These are phyloP conservation scores for Apodemus sylvaticus DNA, from an alignment of 2,113 vertebrate species.

Conservation along the genomic window DNA sequence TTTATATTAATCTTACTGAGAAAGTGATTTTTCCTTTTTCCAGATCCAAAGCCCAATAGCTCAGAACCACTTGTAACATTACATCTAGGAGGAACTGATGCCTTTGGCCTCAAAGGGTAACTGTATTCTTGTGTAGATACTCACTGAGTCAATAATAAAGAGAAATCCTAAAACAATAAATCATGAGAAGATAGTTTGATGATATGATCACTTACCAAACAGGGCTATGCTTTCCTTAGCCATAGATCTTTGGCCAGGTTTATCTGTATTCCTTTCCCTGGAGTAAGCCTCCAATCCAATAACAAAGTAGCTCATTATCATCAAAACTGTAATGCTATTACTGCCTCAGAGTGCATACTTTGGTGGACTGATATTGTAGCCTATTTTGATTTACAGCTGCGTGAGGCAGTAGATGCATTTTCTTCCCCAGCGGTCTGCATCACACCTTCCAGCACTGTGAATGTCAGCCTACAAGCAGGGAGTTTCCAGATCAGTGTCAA, in stretches of 20 bases:
- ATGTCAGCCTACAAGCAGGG: no score
- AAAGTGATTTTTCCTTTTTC: background rate
- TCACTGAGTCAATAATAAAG: no score
- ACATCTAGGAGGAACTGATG: background rate
- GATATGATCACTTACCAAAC: background rate
- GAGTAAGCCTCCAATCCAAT: background rate
- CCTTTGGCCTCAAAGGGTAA: background rate
- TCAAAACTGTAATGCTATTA: background rate
- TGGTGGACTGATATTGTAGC: background rate
- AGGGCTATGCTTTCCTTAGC: background rate
- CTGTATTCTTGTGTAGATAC: background rate
- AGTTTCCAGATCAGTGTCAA: background rate
- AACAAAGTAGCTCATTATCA: background rate
- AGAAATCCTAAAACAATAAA: background rate
- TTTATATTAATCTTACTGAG: no score
- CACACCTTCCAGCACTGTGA: no score
- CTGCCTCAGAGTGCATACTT: background rate
- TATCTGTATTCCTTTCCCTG: background rate
- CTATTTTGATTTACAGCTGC: background rate
- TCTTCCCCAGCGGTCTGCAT: background rate
- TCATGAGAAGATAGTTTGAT: background rate
- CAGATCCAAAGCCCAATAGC: background rate
- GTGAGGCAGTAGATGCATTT: background rate
- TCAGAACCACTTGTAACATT: background rate
- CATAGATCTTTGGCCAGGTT: background rate